phyloP scores from a whole-genome alignment of 2,113 vertebrate genomes.

The Dascyllus trimaculatus region DNA sequence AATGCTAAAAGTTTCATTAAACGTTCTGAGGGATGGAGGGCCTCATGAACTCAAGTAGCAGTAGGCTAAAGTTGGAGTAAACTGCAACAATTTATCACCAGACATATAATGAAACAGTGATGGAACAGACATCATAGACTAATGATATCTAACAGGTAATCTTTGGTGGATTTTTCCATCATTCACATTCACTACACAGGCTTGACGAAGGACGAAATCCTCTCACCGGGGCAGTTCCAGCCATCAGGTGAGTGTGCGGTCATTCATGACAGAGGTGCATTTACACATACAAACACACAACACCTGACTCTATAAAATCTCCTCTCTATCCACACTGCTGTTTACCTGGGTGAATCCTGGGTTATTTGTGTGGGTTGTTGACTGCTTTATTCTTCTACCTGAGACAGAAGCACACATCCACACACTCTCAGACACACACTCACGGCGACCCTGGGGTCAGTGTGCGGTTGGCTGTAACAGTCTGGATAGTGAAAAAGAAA shows the following conservation, averaged over 20 bases:
- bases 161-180: slow-evolving; percentile 34
- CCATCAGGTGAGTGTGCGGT: slow-evolving; percentile 67
- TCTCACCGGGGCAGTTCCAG: slow-evolving; percentile 23
- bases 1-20: slow-evolving; percentile 5
- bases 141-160: slow-evolving; percentile 22
- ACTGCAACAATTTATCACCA: slow-evolving; percentile 10
- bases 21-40: neutral
- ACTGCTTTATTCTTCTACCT: slow-evolving; percentile 49
- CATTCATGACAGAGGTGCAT: slow-evolving; percentile 53
- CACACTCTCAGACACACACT: slow-evolving; percentile 34
- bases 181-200: slow-evolving; percentile 21
- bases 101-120: neutral
- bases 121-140: neutral
- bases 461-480: slow-evolving; percentile 80
- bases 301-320: slow-evolving; percentile 53
- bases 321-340: slow-evolving; percentile 43
- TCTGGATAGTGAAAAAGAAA: slow-evolving; percentile 55
- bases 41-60: neutral
- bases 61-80: neutral
- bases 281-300: slow-evolving; percentile 48
- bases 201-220: slow-evolving; percentile 26
- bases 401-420: slow-evolving; percentile 28
- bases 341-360: slow-evolving; percentile 72
- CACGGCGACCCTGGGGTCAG: slow-evolving; percentile 67
- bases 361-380: slow-evolving; percentile 53